Base-by-base conservation (phyloP, 2,797 vertebrate species). In the Betta splendens region DNA sequence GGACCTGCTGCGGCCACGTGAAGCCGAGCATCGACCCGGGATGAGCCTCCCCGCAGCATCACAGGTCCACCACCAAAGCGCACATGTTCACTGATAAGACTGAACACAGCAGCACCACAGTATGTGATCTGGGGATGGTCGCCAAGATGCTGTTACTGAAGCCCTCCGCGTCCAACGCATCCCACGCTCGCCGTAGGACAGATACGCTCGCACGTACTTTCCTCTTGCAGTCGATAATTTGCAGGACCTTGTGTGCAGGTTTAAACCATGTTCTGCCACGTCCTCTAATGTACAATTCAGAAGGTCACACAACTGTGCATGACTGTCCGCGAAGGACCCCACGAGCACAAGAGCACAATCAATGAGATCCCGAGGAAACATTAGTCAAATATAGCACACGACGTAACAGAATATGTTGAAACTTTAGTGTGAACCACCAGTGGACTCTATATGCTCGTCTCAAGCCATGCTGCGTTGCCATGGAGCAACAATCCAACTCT, bases 361-460 rank as follows among this genome's bases (percentile, higher is more conserved):
- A 28, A 51, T 55, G 25, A 45, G 42, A 51, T 50, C 20, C 23
- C 23, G 16, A 43, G 39, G 39, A 53, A 18, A 17, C n/a, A 31
- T 57, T 29, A 40, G 9, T 25, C 12, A 20, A 29, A 13, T 0
- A 20, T n/a, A 54, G 20, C 44, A 20, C 21, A 20, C 44, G 43
- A 32, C 44, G 51, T 20, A 0, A 32, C 2, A 4, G 37, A 29
- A 39, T 16, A 20, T 11, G 21, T 17, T 5, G 12, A 38, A 44
- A 57, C 32, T 51, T 39, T 43, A 12, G 23, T 47, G 31, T 54
- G 15, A 3, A 16, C 26, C 17, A n/a, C 55, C 37, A 12, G 0
- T 16, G 26, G 9, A 45, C 7, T 18, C 7, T 49, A 9, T 9
- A 20, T 11, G 5, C 5, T 44, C 23, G 23, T 23, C 15, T 28